Evolutionary conservation across 2,797 vertebrate genomes (phyloP).

Genomic region (Eulemur rubriventer): DNA sequence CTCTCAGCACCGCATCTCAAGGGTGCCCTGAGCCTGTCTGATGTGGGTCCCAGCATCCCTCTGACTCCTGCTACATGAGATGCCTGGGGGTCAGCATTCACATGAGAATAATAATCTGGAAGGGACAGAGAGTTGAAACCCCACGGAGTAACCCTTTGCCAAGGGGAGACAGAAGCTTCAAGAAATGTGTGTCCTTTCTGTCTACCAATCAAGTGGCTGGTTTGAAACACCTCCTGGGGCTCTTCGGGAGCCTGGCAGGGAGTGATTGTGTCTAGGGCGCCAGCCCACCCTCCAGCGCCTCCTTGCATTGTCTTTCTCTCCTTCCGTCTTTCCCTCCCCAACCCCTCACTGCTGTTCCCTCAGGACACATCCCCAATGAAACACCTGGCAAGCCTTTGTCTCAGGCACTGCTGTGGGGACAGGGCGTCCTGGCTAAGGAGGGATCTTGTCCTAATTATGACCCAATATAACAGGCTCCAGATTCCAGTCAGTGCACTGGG

Average conservation of each 20-base stretch:
- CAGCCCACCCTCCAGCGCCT: rapidly evolving
- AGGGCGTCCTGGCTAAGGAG: background rate
- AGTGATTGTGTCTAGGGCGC: rapidly evolving
- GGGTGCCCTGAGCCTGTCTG: background rate
- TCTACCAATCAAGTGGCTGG: background rate
- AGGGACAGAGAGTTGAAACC: background rate
- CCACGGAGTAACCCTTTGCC: background rate
- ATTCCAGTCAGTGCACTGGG: background rate
- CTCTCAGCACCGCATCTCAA: background rate
- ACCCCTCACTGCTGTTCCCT: background rate
- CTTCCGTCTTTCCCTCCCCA: background rate
- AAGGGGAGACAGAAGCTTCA: background rate
- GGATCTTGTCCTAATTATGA: background rate
- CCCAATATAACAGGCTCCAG: background rate
- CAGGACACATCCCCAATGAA: background rate
- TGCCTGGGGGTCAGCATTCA: background rate
- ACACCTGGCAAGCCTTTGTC: background rate
- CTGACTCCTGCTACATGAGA: background rate
- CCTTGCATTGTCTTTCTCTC: background rate
- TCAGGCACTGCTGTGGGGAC: background rate
- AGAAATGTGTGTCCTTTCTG: background rate
- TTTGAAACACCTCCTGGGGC: background rate
- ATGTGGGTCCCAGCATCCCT: rapidly evolving
- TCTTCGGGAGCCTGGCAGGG: background rate
- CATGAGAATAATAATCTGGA: background rate